phyloP scores from a whole-genome alignment of 2,888 invertebrate species.

The Artemia sp. region DNA sequence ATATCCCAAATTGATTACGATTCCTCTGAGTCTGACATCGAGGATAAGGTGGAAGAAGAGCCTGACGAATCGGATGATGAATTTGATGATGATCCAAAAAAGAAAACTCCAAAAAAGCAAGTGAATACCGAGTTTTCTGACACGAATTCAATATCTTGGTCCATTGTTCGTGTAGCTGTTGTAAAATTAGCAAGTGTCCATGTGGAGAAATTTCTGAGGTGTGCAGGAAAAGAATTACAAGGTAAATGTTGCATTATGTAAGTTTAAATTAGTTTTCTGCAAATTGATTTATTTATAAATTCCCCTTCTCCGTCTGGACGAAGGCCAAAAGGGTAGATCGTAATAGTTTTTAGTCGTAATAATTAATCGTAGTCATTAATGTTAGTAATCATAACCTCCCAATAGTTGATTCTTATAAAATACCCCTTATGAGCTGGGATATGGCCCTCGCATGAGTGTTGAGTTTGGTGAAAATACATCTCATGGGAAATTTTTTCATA shows the following conservation, averaged over 20 bases:
- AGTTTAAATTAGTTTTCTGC: background rate
- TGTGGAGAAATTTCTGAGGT: conserved; percentile 66
- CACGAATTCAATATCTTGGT: conserved; percentile 90
- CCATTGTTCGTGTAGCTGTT: conserved; percentile 72
- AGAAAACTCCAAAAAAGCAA: conserved; percentile 25
- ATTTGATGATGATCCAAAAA: conserved; percentile 49
- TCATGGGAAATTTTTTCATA: too few relatives aligned
- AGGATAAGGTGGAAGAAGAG: conserved; percentile 56
- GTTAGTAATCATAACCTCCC: too few relatives aligned
- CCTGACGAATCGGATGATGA: conserved; percentile 50
- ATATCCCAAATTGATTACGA: conserved; percentile 64
- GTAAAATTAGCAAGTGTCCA: conserved; percentile 66
- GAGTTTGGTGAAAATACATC: too few relatives aligned
- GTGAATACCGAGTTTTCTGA: conserved; percentile 75
- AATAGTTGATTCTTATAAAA: too few relatives aligned
- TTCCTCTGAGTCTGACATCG: conserved; percentile 55
- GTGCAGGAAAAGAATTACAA: conserved; percentile 74
- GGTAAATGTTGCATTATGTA: conserved; percentile 38
- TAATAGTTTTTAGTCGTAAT: too few relatives aligned
- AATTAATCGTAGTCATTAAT: too few relatives aligned
- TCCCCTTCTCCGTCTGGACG: background rate
- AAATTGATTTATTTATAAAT: background rate
- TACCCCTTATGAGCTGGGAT: too few relatives aligned
- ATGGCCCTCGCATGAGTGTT: too few relatives aligned
- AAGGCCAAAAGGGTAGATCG: too few relatives aligned